Evolutionary conservation across 2,113 vertebrate genomes (phyloP).

Genomic region (Misgurnus anguillicaudatus): DNA sequence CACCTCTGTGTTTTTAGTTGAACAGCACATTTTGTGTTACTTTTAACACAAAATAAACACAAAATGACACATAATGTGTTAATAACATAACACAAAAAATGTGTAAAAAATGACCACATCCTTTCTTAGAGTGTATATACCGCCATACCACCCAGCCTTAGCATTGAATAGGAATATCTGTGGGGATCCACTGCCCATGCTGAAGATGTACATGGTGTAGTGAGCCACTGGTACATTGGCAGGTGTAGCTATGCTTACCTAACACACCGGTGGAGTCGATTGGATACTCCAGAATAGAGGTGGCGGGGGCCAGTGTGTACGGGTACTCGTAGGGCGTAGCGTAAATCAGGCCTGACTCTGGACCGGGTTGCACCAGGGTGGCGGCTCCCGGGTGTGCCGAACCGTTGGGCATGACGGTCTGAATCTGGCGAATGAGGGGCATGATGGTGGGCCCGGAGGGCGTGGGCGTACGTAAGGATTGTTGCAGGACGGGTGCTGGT

Average conservation of each 20-base stretch:
- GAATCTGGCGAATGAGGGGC: slow-evolving; percentile 96
- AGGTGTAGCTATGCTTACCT: slow-evolving; percentile 79
- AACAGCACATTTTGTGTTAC: no score
- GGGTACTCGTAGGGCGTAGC: slow-evolving; percentile 91
- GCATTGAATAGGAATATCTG: slow-evolving; percentile 43
- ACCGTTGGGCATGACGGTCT: slow-evolving; percentile 93
- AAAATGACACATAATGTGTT: no score
- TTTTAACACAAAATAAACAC: no score
- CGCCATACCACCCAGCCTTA: no score
- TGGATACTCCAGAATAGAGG: slow-evolving; percentile 93
- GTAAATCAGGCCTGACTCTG: slow-evolving; percentile 90
- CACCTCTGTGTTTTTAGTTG: no score
- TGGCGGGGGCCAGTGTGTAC: slow-evolving; percentile 87
- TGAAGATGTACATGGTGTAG: slow-evolving; percentile 46
- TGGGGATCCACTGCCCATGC: slow-evolving; percentile 58
- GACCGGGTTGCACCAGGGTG: slow-evolving; percentile 83
- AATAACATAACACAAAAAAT: no score
- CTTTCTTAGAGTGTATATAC: no score
- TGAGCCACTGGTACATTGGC: slow-evolving; percentile 56
- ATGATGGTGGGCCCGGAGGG: slow-evolving; percentile 90
- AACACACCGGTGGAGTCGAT: slow-evolving; percentile 90
- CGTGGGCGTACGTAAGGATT: slow-evolving; percentile 84
- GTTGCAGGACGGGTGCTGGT: slow-evolving; percentile 84
- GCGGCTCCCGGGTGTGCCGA: slow-evolving; percentile 85
- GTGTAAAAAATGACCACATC: no score